A percentile compares a stretch with the other conserved stretches of the same genome.
phyloP scores from a whole-genome alignment of 2,797 vertebrate species.

The Acomys russatus region DNA sequence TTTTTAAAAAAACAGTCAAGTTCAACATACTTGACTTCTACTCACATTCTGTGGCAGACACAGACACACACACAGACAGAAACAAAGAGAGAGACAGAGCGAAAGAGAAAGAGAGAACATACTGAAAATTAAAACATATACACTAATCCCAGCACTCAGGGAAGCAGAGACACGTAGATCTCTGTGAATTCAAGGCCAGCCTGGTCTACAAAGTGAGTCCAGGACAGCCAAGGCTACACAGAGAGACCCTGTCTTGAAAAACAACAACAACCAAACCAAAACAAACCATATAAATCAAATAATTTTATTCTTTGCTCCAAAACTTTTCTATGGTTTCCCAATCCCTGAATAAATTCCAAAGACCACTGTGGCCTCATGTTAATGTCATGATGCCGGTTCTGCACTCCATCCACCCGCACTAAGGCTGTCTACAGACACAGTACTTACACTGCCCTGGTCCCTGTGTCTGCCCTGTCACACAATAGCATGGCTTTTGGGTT shows the following conservation, averaged over 20 bases:
- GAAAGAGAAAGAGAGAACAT: too few relatives aligned
- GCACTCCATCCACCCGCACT: background rate
- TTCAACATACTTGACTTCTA: background rate
- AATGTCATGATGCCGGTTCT: background rate
- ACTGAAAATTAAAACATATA: background rate
- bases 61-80: too few relatives aligned
- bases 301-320: conserved; percentile 38
- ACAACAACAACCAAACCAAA: too few relatives aligned
- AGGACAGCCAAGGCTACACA: too few relatives aligned
- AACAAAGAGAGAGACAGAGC: too few relatives aligned
- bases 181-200: too few relatives aligned
- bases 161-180: too few relatives aligned
- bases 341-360: conserved; percentile 33
- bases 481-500: background rate
- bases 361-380: background rate
- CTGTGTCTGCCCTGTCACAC: background rate
- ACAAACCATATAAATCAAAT: background rate
- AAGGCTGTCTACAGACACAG: background rate
- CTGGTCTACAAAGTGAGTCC: too few relatives aligned
- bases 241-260: too few relatives aligned
- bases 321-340: conserved; percentile 42
- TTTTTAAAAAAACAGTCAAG: background rate
- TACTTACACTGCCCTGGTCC: background rate
- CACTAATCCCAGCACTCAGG: background rate
- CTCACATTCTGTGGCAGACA: background rate